Percentiles rank a stretch among this genome's conserved stretches.
Evolutionary conservation across 2,888 invertebrate species (phyloP).

Genomic region (Caenorhabditis becei): DNA sequence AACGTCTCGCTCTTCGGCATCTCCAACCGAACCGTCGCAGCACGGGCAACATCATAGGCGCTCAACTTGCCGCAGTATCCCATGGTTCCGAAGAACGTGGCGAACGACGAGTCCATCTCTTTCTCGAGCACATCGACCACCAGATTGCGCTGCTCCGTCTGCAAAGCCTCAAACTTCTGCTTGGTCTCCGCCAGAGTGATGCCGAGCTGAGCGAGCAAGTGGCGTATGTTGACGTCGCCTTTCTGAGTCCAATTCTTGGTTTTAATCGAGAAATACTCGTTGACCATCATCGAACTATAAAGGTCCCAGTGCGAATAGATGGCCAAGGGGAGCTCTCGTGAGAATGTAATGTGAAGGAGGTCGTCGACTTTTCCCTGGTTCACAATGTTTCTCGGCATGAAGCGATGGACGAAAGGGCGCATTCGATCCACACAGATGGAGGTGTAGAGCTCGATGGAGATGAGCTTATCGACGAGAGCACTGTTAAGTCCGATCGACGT

Average conservation of each 20-base stretch:
- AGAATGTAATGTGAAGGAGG: slow-evolving; percentile 73
- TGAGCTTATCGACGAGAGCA: slow-evolving; percentile 71
- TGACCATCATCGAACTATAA: slow-evolving; percentile 73
- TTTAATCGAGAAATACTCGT: slow-evolving; percentile 75
- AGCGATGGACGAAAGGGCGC: slow-evolving; percentile 70
- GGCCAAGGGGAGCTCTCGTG: slow-evolving; percentile 75
- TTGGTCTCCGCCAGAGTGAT: slow-evolving; percentile 75
- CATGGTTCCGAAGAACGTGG: slow-evolving; percentile 75
- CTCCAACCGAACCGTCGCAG: slow-evolving; percentile 61
- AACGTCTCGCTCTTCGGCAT: slow-evolving; percentile 44
- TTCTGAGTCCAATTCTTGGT: slow-evolving; percentile 78
- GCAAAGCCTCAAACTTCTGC: slow-evolving; percentile 73
- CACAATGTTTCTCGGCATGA: slow-evolving; percentile 60
- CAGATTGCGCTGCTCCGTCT: slow-evolving; percentile 70
- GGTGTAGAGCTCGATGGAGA: slow-evolving; percentile 74
- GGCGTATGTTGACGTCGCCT: slow-evolving; percentile 73
- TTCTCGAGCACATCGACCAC: slow-evolving; percentile 73
- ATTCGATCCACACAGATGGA: slow-evolving; percentile 72
- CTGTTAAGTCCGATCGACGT: slow-evolving; percentile 77
- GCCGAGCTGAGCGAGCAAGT: slow-evolving; percentile 71
- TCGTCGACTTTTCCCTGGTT: slow-evolving; percentile 74
- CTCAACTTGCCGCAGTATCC: slow-evolving; percentile 72
- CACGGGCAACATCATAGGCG: slow-evolving; percentile 76
- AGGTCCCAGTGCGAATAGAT: slow-evolving; percentile 78
- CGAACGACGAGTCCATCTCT: slow-evolving; percentile 72